Conservation (phyloP, 1,140 invertebrate species). For the Sweltsa coloradensis region DNA sequence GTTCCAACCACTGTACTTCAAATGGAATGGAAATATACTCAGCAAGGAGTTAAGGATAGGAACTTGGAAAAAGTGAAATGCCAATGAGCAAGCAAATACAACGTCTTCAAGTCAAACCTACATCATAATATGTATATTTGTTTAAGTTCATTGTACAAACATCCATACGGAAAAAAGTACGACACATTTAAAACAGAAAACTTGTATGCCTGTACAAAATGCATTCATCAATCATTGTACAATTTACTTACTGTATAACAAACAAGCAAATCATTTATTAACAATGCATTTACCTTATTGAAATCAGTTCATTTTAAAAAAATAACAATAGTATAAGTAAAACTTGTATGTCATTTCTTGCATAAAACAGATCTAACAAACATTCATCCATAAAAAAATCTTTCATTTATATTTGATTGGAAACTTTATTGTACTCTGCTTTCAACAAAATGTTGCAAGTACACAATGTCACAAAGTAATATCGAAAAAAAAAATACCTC, state of each 20-base stretch:
- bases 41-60: too few species aligned
- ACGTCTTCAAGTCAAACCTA: too few species aligned
- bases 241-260: too few species aligned
- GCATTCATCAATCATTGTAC: conserved; percentile 9
- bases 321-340: not conserved
- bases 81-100: too few species aligned
- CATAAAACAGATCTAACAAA: not conserved
- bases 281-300: conserved; percentile 2
- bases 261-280: conserved; percentile 1
- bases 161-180: conserved; percentile 10
- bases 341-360: not conserved
- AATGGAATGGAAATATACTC: too few species aligned
- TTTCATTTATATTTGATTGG: not conserved
- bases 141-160: conserved; percentile 14
- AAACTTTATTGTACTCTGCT: too few species aligned
- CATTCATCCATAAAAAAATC: conserved; percentile 2
- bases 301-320: conserved; percentile 2
- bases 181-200: conserved; percentile 9
- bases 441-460: too few species aligned
- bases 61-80: too few species aligned
- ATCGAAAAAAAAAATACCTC: too few species aligned
- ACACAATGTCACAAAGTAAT: too few species aligned
- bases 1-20: too few species aligned
- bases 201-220: conserved; percentile 11
- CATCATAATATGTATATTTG: too few species aligned